These are phyloP conservation scores for Temnothorax unifasciatus DNA, from an alignment of 2,888 invertebrate species.

Conservation along the genomic window DNA sequence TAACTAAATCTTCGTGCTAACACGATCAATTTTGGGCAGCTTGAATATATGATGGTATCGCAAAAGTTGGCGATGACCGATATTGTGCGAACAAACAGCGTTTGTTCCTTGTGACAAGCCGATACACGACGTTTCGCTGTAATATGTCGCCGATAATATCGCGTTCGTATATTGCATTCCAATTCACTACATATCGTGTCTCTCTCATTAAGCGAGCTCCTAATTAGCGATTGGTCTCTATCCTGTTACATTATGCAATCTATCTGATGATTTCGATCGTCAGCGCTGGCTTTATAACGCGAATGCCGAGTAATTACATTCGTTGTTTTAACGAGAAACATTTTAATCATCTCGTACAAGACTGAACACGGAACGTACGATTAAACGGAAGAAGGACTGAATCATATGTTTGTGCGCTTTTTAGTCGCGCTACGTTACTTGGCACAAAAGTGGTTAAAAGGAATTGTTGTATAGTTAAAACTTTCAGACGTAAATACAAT, in stretches of 20 bases:
- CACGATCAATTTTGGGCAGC: background rate
- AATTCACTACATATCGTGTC: constrained; percentile 37
- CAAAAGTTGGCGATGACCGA: constrained; percentile 6
- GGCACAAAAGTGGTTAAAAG: background rate
- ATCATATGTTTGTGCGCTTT: constrained; percentile 24
- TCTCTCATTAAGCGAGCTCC: constrained; percentile 49
- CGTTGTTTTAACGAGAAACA: constrained; percentile 32
- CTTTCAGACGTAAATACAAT: constrained; percentile 13
- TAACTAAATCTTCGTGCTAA: constrained; percentile 2
- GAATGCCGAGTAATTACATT: constrained; percentile 36
- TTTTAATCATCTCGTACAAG: constrained; percentile 29
- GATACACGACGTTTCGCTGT: constrained; percentile 24
- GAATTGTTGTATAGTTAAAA: background rate
- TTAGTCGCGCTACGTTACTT: background rate
- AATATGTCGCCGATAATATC: constrained; percentile 37
- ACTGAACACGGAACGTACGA: background rate
- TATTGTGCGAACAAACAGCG: constrained; percentile 18
- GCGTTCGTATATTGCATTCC: constrained; percentile 19
- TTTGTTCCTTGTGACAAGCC: constrained; percentile 32
- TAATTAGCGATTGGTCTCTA: constrained; percentile 51
- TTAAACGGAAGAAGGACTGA: background rate
- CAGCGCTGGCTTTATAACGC: constrained; percentile 12
- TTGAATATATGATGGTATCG: background rate
- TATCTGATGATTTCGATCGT: constrained; percentile 41
- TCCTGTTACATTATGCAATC: constrained; percentile 48